Percentiles rank a stretch among this genome's conserved stretches.
Evolutionary conservation across 2,113 vertebrate species (phyloP).

Genomic region (Cyrtonyx montezumae): DNA sequence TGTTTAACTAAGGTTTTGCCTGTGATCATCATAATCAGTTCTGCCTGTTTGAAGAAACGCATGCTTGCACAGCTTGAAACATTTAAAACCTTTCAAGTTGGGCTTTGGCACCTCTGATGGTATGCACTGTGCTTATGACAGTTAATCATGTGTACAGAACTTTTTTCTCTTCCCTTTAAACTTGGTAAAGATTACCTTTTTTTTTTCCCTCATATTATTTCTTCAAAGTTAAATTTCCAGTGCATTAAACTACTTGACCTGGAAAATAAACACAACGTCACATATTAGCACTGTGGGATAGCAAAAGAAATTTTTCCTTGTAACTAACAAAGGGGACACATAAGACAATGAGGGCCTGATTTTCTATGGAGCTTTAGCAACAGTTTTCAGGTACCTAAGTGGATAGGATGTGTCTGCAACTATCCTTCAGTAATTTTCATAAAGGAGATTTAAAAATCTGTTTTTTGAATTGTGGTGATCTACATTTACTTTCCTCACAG

Average conservation of each 20-base stretch:
- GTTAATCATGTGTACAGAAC: constrained; percentile 73
- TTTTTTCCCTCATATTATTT: constrained; percentile 17
- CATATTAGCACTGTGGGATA: background rate
- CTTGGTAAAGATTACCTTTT: constrained; percentile 59
- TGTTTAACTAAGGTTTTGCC: constrained; percentile 66
- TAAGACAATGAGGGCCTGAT: background rate
- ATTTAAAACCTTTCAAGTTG: constrained; percentile 76
- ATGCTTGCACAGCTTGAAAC: constrained; percentile 76
- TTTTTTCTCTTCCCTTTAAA: constrained; percentile 63
- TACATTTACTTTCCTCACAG: constrained; percentile 20
- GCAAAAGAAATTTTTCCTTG: background rate
- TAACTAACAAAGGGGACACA: background rate
- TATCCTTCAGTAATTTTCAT: background rate
- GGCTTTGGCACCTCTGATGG: constrained; percentile 69
- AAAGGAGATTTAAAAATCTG: background rate
- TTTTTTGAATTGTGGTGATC: background rate
- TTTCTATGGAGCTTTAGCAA: background rate
- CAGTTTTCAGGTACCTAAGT: background rate
- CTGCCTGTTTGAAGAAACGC: constrained; percentile 67
- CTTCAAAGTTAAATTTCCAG: constrained; percentile 66
- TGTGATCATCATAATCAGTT: constrained; percentile 67
- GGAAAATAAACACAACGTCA: constrained; percentile 31
- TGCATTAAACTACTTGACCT: constrained; percentile 50
- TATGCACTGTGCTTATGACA: constrained; percentile 71
- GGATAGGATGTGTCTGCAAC: background rate